Evolutionary conservation across 2,113 vertebrate genomes (phyloP).

Genomic region (Otus sunia): DNA sequence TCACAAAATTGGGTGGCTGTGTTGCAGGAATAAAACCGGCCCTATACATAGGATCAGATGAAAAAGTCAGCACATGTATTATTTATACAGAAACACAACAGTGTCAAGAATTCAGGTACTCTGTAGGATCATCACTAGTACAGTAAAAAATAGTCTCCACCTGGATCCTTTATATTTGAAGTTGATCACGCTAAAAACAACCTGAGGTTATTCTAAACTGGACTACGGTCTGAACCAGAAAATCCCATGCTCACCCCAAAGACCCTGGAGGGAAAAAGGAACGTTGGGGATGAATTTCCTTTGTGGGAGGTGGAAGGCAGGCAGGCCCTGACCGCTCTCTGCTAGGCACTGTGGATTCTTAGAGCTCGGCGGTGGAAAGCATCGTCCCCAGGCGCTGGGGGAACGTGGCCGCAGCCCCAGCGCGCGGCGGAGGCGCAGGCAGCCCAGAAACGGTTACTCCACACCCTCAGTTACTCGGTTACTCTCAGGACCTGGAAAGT

Average conservation of each 20-base stretch:
- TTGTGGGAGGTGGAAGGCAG: constrained; percentile 9
- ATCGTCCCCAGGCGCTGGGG: background rate
- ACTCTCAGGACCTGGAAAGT: background rate
- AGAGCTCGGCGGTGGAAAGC: background rate
- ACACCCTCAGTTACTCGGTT: no score
- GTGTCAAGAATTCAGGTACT: constrained; percentile 16
- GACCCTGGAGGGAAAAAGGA: constrained; percentile 1
- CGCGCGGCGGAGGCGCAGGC: background rate
- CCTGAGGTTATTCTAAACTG: constrained; percentile 71
- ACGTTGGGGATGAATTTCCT: background rate
- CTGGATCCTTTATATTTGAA: constrained; percentile 58
- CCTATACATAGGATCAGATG: constrained; percentile 51
- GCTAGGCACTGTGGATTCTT: constrained; percentile 4
- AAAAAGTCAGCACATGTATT: constrained; percentile 33
- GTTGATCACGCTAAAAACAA: constrained; percentile 68
- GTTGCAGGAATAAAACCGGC: constrained; percentile 58
- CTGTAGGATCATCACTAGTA: constrained; percentile 29
- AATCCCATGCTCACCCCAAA: constrained; percentile 41
- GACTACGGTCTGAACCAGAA: constrained; percentile 62
- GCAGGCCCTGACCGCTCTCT: background rate
- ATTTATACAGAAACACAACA: constrained; percentile 55
- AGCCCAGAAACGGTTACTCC: background rate
- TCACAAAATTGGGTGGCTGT: constrained; percentile 62
- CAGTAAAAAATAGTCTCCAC: constrained; percentile 71
- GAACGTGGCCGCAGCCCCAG: background rate